Conservation (phyloP, 1,140 invertebrate species). For the Pogonomyrmex barbatus region DNA sequence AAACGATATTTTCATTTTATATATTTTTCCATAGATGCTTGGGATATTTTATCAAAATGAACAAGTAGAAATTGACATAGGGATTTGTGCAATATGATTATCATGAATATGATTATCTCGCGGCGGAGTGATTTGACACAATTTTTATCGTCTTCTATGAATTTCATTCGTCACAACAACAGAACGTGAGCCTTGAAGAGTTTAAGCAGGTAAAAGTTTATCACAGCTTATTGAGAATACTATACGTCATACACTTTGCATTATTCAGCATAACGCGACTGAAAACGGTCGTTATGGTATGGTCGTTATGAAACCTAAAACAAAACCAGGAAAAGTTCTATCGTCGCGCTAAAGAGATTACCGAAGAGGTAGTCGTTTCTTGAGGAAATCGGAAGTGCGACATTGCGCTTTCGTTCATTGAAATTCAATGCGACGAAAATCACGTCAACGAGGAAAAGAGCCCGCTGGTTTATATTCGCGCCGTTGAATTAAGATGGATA, state of each 20-base stretch:
- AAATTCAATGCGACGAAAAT: constrained; percentile 5
- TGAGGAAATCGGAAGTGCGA: neutral
- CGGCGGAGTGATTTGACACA: neutral
- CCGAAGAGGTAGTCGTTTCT: neutral
- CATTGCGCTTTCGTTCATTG: neutral
- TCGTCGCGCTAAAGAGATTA: neutral
- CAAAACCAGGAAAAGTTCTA: constrained; percentile 3
- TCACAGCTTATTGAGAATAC: constrained; percentile 64
- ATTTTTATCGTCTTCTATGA: neutral
- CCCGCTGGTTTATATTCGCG: neutral
- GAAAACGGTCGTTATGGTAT: neutral
- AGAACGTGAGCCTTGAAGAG: constrained; percentile 57
- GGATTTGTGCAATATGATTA: neutral
- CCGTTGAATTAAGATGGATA: neutral
- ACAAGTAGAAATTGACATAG: neutral
- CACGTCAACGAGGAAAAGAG: neutral
- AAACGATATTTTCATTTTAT: neutral
- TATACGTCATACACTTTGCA: constrained; percentile 60
- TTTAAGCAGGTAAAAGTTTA: constrained; percentile 67
- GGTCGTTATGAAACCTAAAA: neutral
- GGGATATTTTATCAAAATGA: neutral
- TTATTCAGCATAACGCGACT: constrained; percentile 62
- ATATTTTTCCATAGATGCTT: neutral
- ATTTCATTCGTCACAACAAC: neutral
- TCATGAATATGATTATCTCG: neutral